These are phyloP conservation scores for Coccyzus lansbergi DNA, from an alignment of 2,797 vertebrate species.

Conservation along the genomic window DNA sequence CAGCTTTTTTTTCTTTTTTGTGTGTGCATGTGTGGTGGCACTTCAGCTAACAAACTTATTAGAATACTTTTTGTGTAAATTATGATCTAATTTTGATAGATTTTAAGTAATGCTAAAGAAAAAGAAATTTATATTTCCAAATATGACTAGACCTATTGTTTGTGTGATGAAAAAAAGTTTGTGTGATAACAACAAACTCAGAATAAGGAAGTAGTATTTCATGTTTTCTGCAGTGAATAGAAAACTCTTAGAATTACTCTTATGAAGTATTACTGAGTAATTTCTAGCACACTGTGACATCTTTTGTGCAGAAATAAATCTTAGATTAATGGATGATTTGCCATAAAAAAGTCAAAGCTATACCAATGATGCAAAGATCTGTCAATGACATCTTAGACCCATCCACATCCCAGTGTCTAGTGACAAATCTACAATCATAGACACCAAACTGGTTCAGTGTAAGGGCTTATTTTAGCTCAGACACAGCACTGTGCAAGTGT, in stretches of 20 bases:
- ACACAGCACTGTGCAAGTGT: rapidly evolving
- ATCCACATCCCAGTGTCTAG: background rate
- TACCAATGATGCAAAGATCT: background rate
- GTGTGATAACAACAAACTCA: background rate
- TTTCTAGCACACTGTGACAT: background rate
- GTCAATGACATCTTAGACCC: background rate
- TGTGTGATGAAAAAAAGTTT: background rate
- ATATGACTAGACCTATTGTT: background rate
- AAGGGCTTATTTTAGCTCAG: background rate
- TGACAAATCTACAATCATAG: background rate
- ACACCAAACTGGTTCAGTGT: background rate
- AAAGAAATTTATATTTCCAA: background rate
- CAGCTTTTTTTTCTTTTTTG: background rate
- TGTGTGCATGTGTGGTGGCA: background rate
- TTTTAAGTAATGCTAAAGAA: background rate
- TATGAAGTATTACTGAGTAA: background rate
- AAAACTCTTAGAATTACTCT: background rate
- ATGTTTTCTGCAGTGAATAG: background rate
- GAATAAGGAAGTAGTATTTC: background rate
- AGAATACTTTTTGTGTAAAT: background rate
- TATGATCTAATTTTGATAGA: background rate
- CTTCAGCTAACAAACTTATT: background rate
- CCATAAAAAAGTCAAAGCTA: background rate
- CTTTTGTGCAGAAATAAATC: background rate
- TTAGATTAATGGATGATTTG: background rate